Base-by-base conservation (phyloP, 2,797 vertebrate genomes). In the Notolepis coatsorum region DNA sequence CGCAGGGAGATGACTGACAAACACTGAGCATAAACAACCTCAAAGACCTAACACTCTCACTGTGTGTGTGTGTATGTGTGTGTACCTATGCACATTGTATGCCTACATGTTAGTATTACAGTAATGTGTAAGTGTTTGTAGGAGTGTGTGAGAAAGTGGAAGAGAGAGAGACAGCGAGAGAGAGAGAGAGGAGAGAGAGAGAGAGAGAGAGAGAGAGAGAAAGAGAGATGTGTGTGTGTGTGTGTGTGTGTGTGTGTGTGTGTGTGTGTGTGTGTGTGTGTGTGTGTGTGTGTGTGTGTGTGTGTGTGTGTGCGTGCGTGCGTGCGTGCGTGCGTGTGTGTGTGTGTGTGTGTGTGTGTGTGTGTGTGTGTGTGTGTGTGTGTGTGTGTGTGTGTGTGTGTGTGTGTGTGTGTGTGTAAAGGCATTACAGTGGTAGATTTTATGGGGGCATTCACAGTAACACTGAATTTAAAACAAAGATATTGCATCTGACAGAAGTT, bases 1-100 rank as follows among this genome's bases (percentile, higher is more conserved):
- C 85, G n/a, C 88, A 87, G 78, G 81, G 83, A 89, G 88, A 89
- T 69, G 75, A 77, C 88, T 82, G 86, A 86, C 84, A 88, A 87
- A 87, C 80, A 84, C 54, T 80, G 71, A 79, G 68, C 81, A 65
- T 79, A 88, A 85, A 84, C 80, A 86, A 85, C 77, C 79, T 77
- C 80, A 80, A 84, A 85, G 71, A 70, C 71, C 80, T 80, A 67
- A 18, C 75, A 88, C 70, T 77, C 83, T 78, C 85, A 82, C 80
- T 42, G 77, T 70, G 70, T 83, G 68, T 83, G 76, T 65, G 72
- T 33, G 58, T 57, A 65, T 1, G 35, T n/a, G 10, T 54, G 31
- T 7, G 7, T 9, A 10, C 23, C 13, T 33, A 5, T 31, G 49
- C n/a, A n/a, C n/a, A n/a, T n/a, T n/a, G n/a, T n/a, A n/a, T n/a